Percentiles rank a stretch among this genome's conserved stretches.
Evolutionary conservation across 2,797 vertebrate genomes (phyloP).

Genomic region (Gadopsis marmoratus): DNA sequence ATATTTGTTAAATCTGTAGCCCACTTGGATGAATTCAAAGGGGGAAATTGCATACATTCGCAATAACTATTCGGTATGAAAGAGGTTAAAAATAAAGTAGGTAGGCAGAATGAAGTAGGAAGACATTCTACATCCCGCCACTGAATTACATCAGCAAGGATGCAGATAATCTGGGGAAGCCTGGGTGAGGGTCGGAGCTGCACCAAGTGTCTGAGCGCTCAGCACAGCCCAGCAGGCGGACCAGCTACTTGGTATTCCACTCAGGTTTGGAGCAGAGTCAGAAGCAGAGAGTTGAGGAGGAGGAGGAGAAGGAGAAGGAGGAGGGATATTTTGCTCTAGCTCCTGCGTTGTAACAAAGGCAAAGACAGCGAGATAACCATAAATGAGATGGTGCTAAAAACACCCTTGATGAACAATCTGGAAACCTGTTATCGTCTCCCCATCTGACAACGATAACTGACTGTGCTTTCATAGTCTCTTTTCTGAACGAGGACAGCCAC

Average conservation of each 20-base stretch:
- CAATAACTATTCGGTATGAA: constrained; percentile 3
- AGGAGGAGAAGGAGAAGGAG: constrained; percentile 9
- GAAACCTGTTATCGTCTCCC: constrained; percentile 33
- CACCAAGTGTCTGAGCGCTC: constrained; percentile 50
- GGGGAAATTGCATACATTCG: background rate
- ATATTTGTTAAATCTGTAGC: background rate
- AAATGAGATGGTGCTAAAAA: constrained; percentile 43
- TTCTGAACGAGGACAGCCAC: background rate
- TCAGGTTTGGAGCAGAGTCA: constrained; percentile 75
- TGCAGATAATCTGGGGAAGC: constrained; percentile 56
- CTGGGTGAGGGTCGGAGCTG: constrained; percentile 44
- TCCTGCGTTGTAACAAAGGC: constrained; percentile 56
- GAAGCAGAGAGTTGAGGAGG: constrained; percentile 53
- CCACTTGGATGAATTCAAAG: background rate
- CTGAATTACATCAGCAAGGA: constrained; percentile 60
- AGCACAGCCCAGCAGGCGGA: constrained; percentile 58
- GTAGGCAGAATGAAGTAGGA: background rate
- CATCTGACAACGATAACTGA: constrained; percentile 11
- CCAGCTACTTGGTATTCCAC: constrained; percentile 83
- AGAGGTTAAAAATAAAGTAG: constrained; percentile 19
- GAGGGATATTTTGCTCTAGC: constrained; percentile 43
- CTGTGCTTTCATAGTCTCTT: background rate
- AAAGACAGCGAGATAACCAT: constrained; percentile 41
- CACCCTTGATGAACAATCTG: constrained; percentile 6
- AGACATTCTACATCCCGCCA: constrained; percentile 17